phyloP scores from a whole-genome alignment of 2,797 vertebrate genomes.

The Lepidocolaptes lacrymiger region DNA sequence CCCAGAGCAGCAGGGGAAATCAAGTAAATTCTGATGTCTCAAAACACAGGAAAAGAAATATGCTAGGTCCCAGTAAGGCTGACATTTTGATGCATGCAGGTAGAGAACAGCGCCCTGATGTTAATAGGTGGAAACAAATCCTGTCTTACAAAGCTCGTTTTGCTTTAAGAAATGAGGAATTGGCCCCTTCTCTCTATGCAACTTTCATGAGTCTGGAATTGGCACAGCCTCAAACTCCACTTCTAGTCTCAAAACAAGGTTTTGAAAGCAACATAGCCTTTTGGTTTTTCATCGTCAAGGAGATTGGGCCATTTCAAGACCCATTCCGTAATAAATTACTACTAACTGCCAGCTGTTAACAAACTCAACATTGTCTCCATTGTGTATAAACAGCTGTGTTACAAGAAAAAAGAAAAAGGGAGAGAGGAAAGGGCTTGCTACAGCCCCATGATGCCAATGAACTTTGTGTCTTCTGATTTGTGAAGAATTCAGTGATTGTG shows the following conservation, averaged over 20 bases:
- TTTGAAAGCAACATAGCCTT: constrained; percentile 35
- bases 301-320: constrained; percentile 21
- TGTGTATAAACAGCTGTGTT: constrained; percentile 61
- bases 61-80: background rate
- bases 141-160: background rate
- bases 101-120: background rate
- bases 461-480: constrained; percentile 19
- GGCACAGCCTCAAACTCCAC: background rate
- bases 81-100: background rate
- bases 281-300: constrained; percentile 27
- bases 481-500: constrained; percentile 10
- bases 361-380: constrained; percentile 60
- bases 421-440: constrained; percentile 38
- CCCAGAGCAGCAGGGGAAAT: background rate
- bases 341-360: constrained; percentile 65
- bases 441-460: constrained; percentile 16
- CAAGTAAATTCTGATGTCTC: background rate
- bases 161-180: background rate
- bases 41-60: background rate
- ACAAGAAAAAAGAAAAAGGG: constrained; percentile 41
- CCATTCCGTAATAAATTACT: constrained; percentile 23
- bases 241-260: constrained; percentile 3
- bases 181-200: background rate
- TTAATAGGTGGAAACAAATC: background rate
- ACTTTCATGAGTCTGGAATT: background rate